Percentiles rank a stretch among this genome's conserved stretches.
phyloP scores from a whole-genome alignment of 2,113 vertebrate species.

The Dendropsophus ebraccatus region DNA sequence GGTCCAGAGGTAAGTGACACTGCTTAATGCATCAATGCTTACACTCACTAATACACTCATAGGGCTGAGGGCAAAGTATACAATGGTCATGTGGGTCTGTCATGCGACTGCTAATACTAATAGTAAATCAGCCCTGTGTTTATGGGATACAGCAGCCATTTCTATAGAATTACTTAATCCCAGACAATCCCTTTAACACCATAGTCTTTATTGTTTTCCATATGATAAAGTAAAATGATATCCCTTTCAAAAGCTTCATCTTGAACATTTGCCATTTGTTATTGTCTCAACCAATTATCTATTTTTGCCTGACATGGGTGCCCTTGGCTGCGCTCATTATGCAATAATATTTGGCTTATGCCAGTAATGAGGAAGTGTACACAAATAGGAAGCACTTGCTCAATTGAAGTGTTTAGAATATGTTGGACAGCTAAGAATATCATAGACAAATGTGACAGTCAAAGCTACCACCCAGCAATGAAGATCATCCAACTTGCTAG shows the following conservation, averaged over 20 bases:
- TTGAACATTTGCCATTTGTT: slow-evolving; percentile 3
- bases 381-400: slow-evolving; percentile 27
- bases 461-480: neutral
- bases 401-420: slow-evolving; percentile 17
- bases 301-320: slow-evolving; percentile 27
- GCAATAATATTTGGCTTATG: slow-evolving; percentile 30
- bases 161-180: neutral
- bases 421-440: slow-evolving; percentile 32
- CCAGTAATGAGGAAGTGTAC: slow-evolving; percentile 32
- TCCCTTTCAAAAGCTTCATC: neutral
- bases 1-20: too few species aligned
- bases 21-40: too few species aligned
- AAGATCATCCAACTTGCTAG: neutral
- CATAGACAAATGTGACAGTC: slow-evolving; percentile 20
- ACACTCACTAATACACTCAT: too few species aligned
- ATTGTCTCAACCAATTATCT: slow-evolving; percentile 7
- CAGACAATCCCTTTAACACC: neutral
- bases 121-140: neutral
- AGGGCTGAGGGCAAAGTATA: too few species aligned
- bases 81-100: neutral
- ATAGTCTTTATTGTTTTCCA: neutral
- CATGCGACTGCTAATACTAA: neutral
- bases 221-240: neutral
- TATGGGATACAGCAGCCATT: neutral
- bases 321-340: slow-evolving; percentile 24